Base-by-base conservation (phyloP, 1,140 invertebrate species). In the Choristoneura fumiferana region DNA sequence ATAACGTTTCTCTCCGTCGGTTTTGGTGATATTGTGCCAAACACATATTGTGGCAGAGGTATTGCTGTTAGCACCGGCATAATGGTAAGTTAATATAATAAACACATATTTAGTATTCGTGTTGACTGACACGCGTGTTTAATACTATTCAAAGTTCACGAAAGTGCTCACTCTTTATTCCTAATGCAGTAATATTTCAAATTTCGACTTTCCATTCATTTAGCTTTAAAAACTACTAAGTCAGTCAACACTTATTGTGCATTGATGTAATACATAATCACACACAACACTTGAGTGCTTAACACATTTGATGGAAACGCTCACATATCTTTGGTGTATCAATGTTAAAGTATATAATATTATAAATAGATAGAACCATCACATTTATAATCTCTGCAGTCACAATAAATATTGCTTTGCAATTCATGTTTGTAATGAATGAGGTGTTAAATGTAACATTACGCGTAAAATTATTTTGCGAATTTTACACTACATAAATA, bases 1-100 rank as follows among this genome's bases (percentile, higher is more conserved):
- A 99, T 98, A 83, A 99, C 98, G 76, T 97, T 99, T 93, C 94
- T 99, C 76, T 98, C 97, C 91, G 97, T 99, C 84, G 98, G 98
- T 83, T 99, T 99, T 92, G 98, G 98, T 84, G 98, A 99, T 92
- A 98, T 99, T 90, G 98, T 99, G 83, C 98, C 98, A 81, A 99
- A 99, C 92, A 99, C 98, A 68, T 99, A 99, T 92, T 99, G 98
- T 92, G 98, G 98, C 76, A 93, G 98, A 89, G 97, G 96, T 84
- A 98, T 99, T 82, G 97, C 98, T 78, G 98, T 99, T 77, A 97
- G 96, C 86, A 99, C 98, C 66, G 98, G 98, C 81, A 97, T 99
- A 86, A 98, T 99, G 97, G 98, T 99, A 95, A 97, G 94, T 90
- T 81, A 35, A 57, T 80, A 35, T 55, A 57, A 18, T 71, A 69